Conservation (phyloP, 1,140 invertebrate species). For the Aphis craccivora region DNA sequence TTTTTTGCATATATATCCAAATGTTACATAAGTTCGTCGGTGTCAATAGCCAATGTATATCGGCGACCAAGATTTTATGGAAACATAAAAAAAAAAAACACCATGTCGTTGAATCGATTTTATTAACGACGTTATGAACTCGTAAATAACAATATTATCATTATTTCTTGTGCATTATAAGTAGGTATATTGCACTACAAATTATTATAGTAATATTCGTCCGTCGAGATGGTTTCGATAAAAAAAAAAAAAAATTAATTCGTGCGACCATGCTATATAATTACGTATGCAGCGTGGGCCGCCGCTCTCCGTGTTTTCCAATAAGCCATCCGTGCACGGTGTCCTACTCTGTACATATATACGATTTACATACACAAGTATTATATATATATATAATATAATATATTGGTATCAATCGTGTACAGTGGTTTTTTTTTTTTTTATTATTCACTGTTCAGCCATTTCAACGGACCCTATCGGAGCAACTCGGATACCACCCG, state of each 20-base stretch:
- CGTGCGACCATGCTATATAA: slow-evolving; percentile 2
- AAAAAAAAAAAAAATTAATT: slow-evolving; percentile 14
- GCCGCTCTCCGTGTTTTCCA: not conserved
- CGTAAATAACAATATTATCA: slow-evolving; percentile 17
- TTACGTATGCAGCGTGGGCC: slow-evolving; percentile 9
- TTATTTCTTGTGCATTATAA: not conserved
- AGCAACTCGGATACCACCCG: not conserved
- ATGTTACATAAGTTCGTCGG: not conserved
- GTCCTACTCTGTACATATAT: not conserved
- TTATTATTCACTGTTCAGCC: not conserved
- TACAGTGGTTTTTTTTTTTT: too few relatives aligned
- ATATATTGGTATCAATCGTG: not conserved
- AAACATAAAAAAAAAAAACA: not conserved
- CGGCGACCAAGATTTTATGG: not conserved
- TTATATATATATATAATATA: not conserved
- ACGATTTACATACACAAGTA: too few relatives aligned
- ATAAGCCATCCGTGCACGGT: not conserved
- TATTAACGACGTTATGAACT: not conserved
- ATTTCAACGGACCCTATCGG: not conserved
- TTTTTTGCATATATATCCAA: not conserved
- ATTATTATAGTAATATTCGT: slow-evolving; percentile 6
- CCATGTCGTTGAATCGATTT: not conserved
- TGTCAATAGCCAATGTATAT: not conserved
- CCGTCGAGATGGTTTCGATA: not conserved
- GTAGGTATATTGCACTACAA: not conserved